Conservation (phyloP, 2,888 invertebrate species). For the Tenthredo livida region DNA sequence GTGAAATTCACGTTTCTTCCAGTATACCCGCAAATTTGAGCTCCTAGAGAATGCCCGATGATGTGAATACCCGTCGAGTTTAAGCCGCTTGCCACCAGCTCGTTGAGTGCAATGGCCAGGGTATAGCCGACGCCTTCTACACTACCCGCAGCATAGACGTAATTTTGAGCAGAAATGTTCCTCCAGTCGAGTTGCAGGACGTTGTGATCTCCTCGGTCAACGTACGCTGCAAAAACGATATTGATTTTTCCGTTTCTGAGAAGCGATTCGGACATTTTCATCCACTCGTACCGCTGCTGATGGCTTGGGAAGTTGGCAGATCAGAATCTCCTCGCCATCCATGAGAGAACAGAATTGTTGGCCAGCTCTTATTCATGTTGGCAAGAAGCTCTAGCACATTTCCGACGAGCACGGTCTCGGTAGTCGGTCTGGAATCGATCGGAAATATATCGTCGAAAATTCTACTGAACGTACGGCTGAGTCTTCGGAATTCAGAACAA, state of each 20-base stretch:
- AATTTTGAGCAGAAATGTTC: constrained; percentile 76
- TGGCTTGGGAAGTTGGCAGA: constrained; percentile 72
- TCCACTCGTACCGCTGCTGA: constrained; percentile 70
- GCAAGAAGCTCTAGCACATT: constrained; percentile 54
- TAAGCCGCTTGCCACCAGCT: constrained; percentile 62
- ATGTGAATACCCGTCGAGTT: constrained; percentile 63
- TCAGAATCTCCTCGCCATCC: constrained; percentile 77
- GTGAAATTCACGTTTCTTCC: constrained; percentile 61
- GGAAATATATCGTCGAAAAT: background rate
- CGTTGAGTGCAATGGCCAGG: constrained; percentile 63
- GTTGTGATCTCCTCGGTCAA: constrained; percentile 75
- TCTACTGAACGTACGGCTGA: background rate
- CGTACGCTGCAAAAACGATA: constrained; percentile 70
- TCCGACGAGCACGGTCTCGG: constrained; percentile 54
- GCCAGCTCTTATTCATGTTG: constrained; percentile 62
- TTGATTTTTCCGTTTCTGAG: background rate
- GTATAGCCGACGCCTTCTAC: constrained; percentile 59
- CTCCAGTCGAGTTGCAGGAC: constrained; percentile 78
- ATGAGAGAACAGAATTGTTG: constrained; percentile 77
- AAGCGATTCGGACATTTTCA: background rate
- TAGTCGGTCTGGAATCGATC: background rate
- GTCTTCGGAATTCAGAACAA: background rate
- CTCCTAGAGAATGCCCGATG: constrained; percentile 70
- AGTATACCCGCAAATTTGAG: constrained; percentile 66
- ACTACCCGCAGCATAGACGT: constrained; percentile 67